Evolutionary conservation across 2,888 invertebrate species (phyloP).

Genomic region (Nowickia ferox): DNA sequence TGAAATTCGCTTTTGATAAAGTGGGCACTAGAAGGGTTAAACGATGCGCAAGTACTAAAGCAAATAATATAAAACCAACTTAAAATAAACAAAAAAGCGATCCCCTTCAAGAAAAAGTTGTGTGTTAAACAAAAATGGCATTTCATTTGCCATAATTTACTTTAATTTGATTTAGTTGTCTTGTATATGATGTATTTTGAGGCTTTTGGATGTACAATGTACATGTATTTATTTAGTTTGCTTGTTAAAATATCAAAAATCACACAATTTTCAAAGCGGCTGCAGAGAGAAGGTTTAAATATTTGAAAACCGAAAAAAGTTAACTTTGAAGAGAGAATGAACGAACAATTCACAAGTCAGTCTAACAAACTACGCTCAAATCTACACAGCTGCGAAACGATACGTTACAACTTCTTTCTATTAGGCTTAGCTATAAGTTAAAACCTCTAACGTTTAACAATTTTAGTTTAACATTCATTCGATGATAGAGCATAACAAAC

Average conservation of each 20-base stretch:
- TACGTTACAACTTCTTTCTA: constrained; percentile 34
- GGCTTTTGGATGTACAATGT: neutral
- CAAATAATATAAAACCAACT: neutral
- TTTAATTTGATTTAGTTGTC: neutral
- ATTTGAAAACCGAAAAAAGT: neutral
- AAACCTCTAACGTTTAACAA: constrained; percentile 55
- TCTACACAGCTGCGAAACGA: neutral
- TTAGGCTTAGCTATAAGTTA: constrained; percentile 56
- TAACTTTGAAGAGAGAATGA: neutral
- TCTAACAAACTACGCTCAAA: constrained; percentile 15
- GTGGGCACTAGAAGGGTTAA: too few relatives aligned
- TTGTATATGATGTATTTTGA: neutral
- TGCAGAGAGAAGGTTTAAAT: constrained; percentile 1
- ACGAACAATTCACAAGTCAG: neutral
- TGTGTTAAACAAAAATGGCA: neutral
- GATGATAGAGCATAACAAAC: constrained; percentile 45
- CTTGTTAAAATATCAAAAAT: neutral
- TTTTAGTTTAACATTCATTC: constrained; percentile 59
- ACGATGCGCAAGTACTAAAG: neutral
- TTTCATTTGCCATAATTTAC: neutral
- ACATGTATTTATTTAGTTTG: too few relatives aligned
- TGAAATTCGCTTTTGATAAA: too few relatives aligned
- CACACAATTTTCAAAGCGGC: neutral
- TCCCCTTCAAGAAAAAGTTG: neutral
- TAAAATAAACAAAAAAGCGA: neutral